Conservation (phyloP, 92 coral and sea anemone genomes). For the Porites cylindrica region DNA sequence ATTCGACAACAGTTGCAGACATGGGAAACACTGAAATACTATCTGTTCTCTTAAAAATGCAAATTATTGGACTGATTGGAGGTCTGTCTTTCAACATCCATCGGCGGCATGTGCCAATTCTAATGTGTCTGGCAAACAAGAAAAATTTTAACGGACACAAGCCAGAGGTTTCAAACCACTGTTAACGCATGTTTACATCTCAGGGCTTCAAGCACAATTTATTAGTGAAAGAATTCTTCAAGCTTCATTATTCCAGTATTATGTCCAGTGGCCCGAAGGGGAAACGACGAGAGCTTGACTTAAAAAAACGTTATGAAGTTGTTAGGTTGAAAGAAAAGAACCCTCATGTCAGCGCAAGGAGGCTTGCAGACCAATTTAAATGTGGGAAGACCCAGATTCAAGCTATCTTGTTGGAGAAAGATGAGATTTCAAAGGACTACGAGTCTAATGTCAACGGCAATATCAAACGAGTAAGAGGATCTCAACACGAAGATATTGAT, state of each 20-base stretch:
- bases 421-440: constrained; percentile 39
- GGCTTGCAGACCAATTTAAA: constrained; percentile 59
- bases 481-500: neutral
- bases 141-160: neutral
- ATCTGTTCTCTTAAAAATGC: neutral
- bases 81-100: neutral
- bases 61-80: neutral
- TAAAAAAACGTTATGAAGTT: constrained; percentile 58
- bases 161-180: neutral
- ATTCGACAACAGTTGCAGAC: too few relatives aligned
- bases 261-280: constrained; percentile 37
- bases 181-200: neutral
- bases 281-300: constrained; percentile 59
- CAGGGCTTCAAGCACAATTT: neutral
- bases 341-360: constrained; percentile 53
- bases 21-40: too few relatives aligned
- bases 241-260: neutral
- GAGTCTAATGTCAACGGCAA: constrained; percentile 54
- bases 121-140: constrained; percentile 5
- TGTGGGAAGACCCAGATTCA: constrained; percentile 70
- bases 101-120: neutral
- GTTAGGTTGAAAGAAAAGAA: constrained; percentile 14
- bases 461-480: constrained; percentile 45
- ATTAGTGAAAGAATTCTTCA: neutral
- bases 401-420: constrained; percentile 52